A percentile compares a stretch with the other conserved stretches of the same genome.
These are phyloP conservation scores for Drosophila kanekoi DNA, from an alignment of 2,888 invertebrate species.

Conservation along the genomic window DNA sequence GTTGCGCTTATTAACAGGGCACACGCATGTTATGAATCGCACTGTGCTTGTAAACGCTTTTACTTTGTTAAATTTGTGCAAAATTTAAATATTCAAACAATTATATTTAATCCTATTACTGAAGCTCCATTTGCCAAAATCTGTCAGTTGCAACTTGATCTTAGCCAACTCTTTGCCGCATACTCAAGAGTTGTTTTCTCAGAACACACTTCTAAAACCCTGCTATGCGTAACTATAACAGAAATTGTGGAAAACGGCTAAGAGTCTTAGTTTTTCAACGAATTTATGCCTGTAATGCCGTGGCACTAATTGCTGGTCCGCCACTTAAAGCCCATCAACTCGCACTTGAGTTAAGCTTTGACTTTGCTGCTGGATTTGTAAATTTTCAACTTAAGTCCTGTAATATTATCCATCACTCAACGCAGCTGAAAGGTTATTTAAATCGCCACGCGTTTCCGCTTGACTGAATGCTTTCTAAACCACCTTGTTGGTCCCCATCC, in stretches of 20 bases:
- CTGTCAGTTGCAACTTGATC: not conserved
- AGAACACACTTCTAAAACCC: no score
- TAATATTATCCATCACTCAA: constrained; percentile 58
- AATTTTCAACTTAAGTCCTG: constrained; percentile 41
- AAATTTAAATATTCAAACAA: no score
- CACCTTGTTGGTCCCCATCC: constrained; percentile 1
- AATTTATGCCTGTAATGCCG: no score
- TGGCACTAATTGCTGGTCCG: no score
- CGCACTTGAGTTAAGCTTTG: constrained; percentile 21
- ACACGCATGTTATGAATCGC: not conserved
- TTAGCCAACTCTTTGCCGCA: not conserved
- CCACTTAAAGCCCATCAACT: constrained; percentile 24
- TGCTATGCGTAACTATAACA: not conserved
- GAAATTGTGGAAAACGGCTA: not conserved
- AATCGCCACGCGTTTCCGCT: constrained; percentile 60
- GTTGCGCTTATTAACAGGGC: not conserved
- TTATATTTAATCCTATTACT: no score
- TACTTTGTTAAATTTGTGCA: no score
- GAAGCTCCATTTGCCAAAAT: no score
- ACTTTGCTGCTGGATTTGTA: constrained; percentile 35
- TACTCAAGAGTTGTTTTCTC: no score
- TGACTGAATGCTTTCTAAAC: constrained; percentile 34
- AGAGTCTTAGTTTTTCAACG: no score
- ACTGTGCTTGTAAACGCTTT: no score
- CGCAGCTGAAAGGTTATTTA: constrained; percentile 57